Conservation (phyloP, 2,113 vertebrate genomes). For the Salvelinus alpinus region DNA sequence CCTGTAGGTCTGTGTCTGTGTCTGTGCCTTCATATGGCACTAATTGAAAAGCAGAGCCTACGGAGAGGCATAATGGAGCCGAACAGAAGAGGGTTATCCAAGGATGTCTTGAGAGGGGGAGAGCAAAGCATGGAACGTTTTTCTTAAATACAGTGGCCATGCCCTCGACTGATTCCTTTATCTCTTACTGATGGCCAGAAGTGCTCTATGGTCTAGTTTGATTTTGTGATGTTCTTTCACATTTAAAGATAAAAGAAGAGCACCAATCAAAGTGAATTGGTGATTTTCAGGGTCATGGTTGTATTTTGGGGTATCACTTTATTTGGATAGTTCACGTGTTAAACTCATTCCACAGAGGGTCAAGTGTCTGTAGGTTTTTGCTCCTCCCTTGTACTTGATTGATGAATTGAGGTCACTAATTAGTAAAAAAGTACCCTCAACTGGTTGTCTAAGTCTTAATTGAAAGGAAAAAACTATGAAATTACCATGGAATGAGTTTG, state of each 20-base stretch:
- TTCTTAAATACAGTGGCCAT: conserved; percentile 49
- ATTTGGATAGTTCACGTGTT: too few species aligned
- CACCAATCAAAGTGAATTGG: not conserved
- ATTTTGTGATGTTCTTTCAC: conserved; percentile 14
- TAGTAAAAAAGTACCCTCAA: too few species aligned
- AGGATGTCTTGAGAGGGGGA: conserved; percentile 16
- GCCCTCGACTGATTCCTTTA: conserved; percentile 7
- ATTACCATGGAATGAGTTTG: too few species aligned
- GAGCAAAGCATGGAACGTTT: conserved; percentile 33
- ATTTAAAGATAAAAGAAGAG: conserved; percentile 15
- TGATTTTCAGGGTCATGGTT: not conserved
- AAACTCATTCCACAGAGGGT: too few species aligned
- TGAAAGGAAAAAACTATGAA: too few species aligned
- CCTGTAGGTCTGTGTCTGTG: conserved; percentile 11
- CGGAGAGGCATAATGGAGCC: not conserved
- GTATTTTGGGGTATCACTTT: not conserved
- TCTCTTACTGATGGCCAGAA: conserved; percentile 10
- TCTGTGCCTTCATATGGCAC: conserved; percentile 6
- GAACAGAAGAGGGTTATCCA: conserved; percentile 8
- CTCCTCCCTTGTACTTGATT: too few species aligned
- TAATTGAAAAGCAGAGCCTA: not conserved
- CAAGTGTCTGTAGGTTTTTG: too few species aligned
- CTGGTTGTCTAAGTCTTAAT: too few species aligned
- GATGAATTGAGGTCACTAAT: too few species aligned
- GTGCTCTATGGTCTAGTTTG: conserved; percentile 7